Evolutionary conservation across 1,140 invertebrate genomes (phyloP), one percentile per base, ranked within the genome.

Genomic region (Heliconius nattereri): DNA sequence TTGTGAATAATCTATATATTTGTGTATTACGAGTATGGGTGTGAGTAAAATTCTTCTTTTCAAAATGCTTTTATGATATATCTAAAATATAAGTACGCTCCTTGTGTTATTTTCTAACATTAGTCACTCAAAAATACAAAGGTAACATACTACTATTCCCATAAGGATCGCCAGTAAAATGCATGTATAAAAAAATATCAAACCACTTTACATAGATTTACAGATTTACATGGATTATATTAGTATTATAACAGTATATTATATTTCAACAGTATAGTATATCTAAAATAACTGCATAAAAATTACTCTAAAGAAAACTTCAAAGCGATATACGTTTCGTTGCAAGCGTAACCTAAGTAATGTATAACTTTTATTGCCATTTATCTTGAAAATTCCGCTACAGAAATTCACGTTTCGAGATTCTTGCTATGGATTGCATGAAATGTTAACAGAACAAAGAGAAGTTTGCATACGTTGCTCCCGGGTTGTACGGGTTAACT

Each of bases 361-460:
- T 66, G 60, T 66, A 26, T 66, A 26, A 26, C 60, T 66, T 66
- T 66, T 66, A 71, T 71, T 71, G 71, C 71, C 60, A 66, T 71
- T 71, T 71, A 71, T 71, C 71, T 35, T 35, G 29, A 71, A 71
- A 71, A 71, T 66, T 66, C 71, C 35, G 70, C 70, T 35, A n/a
- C 35, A 37, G 71, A 32, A 71, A 66, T 66, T 26, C 23, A 66
- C 60, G 60, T 26, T 66, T 66, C 60, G 23, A 66, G 60, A 66
- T 66, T 66, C 60, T 66, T 66, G 73, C 37, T 26, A 57, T 45
- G 40, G 26, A 40, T 45, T 79, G 66, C 45, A 71, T 66, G 23
- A 75, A 79, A 79, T 66, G n/a, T 73, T 76, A 73, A 23, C 13
- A 35, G 76, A 73, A 66, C 49, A 80, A 80, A 80, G 74, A 20